phyloP scores from a whole-genome alignment of 1,140 invertebrate species.

The Colletes gigas region DNA sequence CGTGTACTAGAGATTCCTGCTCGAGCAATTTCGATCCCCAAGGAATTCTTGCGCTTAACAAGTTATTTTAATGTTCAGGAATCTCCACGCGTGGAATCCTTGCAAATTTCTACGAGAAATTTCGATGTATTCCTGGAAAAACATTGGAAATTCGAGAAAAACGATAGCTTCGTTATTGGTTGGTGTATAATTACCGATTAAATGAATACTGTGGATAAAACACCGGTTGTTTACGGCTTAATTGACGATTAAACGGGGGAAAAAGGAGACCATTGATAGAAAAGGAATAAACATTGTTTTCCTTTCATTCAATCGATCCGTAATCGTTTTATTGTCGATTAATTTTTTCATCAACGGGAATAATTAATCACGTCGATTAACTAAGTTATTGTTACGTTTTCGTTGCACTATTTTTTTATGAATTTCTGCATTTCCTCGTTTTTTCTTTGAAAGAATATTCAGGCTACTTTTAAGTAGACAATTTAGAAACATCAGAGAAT shows the following conservation, averaged over 20 bases:
- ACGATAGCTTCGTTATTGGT: neutral
- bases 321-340: neutral
- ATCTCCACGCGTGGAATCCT: neutral
- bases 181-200: neutral
- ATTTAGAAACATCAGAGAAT: too few relatives aligned
- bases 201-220: neutral
- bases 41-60: neutral
- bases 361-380: too few relatives aligned
- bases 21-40: neutral
- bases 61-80: neutral
- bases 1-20: neutral
- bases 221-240: neutral
- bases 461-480: too few relatives aligned
- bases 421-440: too few relatives aligned
- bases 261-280: neutral
- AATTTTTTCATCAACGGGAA: too few relatives aligned
- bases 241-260: neutral
- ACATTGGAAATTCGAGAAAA: too few relatives aligned
- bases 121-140: too few relatives aligned
- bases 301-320: neutral
- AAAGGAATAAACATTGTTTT: neutral
- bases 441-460: too few relatives aligned
- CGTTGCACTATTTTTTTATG: too few relatives aligned
- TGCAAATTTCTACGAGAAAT: too few relatives aligned
- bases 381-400: too few relatives aligned